These are phyloP conservation scores for Halisarca cf. caerulea DNA, from an alignment of 37 sponge, comb jelly and placozoan genomes.

Conservation along the genomic window DNA sequence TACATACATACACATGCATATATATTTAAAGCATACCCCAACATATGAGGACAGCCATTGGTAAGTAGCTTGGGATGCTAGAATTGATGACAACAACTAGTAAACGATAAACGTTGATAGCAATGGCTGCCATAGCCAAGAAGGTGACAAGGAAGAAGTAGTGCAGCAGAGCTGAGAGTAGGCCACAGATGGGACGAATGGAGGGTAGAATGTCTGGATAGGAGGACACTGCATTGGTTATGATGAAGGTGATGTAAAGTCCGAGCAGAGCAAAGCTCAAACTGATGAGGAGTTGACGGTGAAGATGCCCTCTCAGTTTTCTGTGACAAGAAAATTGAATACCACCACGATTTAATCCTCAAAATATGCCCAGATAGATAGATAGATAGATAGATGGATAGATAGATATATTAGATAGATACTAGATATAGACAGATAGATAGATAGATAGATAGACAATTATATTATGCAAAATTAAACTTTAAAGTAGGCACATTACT, in stretches of 20 bases:
- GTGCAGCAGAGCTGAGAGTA: constrained; percentile 33
- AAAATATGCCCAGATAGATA: too few species aligned
- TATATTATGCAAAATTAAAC: too few species aligned
- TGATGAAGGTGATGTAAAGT: constrained; percentile 43
- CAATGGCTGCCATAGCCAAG: constrained; percentile 26
- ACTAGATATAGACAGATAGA: too few species aligned
- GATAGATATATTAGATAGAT: too few species aligned
- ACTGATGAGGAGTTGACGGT: constrained; percentile 28
- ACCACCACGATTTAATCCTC: too few species aligned
- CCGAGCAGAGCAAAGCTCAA: constrained; percentile 38
- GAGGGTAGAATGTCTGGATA: too few species aligned
- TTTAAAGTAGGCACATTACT: too few species aligned
- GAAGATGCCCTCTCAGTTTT: not conserved
- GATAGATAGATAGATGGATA: too few species aligned
- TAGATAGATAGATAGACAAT: too few species aligned
- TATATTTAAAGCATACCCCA: too few species aligned
- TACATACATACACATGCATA: too few species aligned
- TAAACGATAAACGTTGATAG: constrained; percentile 34
- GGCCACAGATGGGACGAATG: constrained; percentile 22
- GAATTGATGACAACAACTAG: constrained; percentile 42
- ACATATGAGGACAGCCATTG: constrained; percentile 4
- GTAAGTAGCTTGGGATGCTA: not conserved
- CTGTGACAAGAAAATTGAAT: not conserved
- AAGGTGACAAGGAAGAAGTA: constrained; percentile 54
- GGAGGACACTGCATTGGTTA: not conserved